phyloP scores from a whole-genome alignment of 2,888 invertebrate species.

The Byasa hedistus region DNA sequence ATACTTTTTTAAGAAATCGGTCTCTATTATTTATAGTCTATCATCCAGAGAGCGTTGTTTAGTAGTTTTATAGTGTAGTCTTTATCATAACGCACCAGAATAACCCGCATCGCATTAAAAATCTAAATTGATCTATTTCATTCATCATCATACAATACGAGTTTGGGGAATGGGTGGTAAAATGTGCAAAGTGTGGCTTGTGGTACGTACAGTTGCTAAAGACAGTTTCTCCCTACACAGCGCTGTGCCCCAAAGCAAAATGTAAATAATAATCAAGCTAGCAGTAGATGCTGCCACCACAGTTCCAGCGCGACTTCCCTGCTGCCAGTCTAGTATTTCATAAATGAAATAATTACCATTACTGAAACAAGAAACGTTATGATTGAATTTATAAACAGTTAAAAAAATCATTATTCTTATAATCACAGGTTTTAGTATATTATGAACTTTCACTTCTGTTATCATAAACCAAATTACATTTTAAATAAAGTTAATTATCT shows the following conservation, averaged over 20 bases:
- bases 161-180: conserved; percentile 48
- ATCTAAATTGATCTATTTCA: neutral
- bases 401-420: no score
- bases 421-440: no score
- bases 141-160: conserved; percentile 37
- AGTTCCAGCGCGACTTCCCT: conserved; percentile 79
- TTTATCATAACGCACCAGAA: neutral
- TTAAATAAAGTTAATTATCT: no score
- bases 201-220: conserved; percentile 47
- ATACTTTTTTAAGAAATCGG: no score
- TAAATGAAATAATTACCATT: conserved; percentile 85
- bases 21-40: no score
- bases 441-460: no score
- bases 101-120: neutral
- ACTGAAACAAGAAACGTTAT: conserved; percentile 56
- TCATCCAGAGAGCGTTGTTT: neutral
- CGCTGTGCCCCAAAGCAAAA: conserved; percentile 50
- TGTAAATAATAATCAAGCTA: conserved; percentile 53
- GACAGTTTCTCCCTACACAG: conserved; percentile 56
- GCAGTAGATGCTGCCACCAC: conserved; percentile 52
- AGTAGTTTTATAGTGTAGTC: neutral
- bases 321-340: conserved; percentile 87
- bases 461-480: no score
- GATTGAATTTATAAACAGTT: no score
- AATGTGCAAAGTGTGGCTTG: conserved; percentile 52